phyloP scores from a whole-genome alignment of 2,888 invertebrate genomes.

The Amaurobius ferox region DNA sequence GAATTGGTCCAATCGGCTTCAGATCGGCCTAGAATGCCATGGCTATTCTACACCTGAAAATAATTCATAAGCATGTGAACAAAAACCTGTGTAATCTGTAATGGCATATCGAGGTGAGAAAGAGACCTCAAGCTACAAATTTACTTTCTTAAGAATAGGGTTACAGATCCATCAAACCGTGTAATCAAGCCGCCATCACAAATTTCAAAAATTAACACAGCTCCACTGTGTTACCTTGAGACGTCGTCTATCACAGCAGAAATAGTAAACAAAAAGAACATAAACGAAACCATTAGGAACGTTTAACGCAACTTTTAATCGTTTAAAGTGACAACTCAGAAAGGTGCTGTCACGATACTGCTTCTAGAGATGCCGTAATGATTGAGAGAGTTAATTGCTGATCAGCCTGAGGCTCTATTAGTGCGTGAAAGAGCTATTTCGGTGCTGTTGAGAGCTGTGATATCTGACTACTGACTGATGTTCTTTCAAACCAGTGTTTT shows the following conservation, averaged over 20 bases:
- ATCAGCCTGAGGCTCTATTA: background rate
- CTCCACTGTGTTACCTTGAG: background rate
- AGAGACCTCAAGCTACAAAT: background rate
- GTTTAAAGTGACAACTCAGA: slow-evolving; percentile 23
- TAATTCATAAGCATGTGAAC: no score
- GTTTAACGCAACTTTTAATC: slow-evolving; percentile 37
- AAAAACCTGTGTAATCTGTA: background rate
- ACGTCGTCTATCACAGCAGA: background rate
- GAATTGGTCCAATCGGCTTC: no score
- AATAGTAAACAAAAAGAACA: background rate
- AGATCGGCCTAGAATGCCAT: no score
- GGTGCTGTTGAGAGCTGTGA: no score
- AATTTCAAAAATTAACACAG: slow-evolving; percentile 5
- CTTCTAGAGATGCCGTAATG: slow-evolving; percentile 5
- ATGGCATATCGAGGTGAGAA: background rate
- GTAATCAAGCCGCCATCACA: background rate
- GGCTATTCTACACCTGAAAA: no score
- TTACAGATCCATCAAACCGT: background rate
- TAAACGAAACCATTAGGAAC: slow-evolving; percentile 35
- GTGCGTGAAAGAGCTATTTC: background rate
- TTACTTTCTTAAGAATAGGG: background rate
- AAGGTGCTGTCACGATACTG: background rate
- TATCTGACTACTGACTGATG: no score
- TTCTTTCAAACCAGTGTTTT: no score
- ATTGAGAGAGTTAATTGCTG: background rate